phyloP scores from a whole-genome alignment of 2,888 invertebrate species.

The Cynaeus angustus region DNA sequence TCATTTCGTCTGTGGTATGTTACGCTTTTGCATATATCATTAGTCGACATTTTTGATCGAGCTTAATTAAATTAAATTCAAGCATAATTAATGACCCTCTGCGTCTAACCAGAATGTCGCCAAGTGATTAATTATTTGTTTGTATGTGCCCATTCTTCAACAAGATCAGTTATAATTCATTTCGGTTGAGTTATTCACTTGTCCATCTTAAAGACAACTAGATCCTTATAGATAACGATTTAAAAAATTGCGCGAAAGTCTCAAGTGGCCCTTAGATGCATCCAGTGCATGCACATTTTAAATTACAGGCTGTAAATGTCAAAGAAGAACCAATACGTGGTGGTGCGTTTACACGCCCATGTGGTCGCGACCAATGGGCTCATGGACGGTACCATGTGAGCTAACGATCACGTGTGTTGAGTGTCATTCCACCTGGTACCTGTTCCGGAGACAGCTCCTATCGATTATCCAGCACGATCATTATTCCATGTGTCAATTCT shows the following conservation, averaged over 20 bases:
- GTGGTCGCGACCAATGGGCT: constrained; percentile 57
- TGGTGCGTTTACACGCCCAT: constrained; percentile 59
- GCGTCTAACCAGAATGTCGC: constrained; percentile 24
- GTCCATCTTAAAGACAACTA: constrained; percentile 27
- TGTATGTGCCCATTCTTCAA: constrained; percentile 40
- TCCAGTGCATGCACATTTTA: constrained; percentile 46
- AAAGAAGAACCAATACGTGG: constrained; percentile 59
- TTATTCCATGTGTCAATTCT: constrained; percentile 59
- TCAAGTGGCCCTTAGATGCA: constrained; percentile 30
- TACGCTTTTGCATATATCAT: neutral
- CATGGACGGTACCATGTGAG: constrained; percentile 57
- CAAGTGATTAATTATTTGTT: constrained; percentile 45
- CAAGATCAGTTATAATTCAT: constrained; percentile 45
- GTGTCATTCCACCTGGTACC: constrained; percentile 58
- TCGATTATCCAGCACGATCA: constrained; percentile 61
- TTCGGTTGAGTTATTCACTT: constrained; percentile 40
- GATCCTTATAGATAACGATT: constrained; percentile 30
- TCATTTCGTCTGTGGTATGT: neutral
- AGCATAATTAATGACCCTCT: constrained; percentile 19
- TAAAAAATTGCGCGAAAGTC: constrained; percentile 51
- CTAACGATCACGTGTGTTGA: constrained; percentile 55
- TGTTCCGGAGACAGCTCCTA: constrained; percentile 54
- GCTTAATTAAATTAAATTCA: constrained; percentile 16
- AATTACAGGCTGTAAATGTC: constrained; percentile 58
- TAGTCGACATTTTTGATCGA: neutral